Conservation (phyloP, 1,140 invertebrate species). For the Pachypeltis micranthus region DNA sequence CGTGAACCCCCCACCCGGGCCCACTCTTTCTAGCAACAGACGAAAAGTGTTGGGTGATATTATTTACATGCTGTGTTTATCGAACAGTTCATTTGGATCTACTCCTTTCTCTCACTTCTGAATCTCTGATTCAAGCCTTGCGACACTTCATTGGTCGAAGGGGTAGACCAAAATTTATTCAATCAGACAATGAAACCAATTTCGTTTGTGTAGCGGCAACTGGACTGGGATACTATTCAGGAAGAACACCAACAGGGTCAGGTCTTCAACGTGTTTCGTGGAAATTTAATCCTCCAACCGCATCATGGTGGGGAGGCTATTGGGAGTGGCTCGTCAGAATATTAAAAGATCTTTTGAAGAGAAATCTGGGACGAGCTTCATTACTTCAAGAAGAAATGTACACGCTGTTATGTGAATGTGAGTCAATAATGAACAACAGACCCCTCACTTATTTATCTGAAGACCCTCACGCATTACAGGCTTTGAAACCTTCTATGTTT, state of each 20-base stretch:
- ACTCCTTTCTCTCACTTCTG: neutral
- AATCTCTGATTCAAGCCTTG: neutral
- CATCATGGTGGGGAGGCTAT: constrained; percentile 30
- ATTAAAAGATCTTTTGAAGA: constrained; percentile 17
- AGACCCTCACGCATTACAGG: constrained; percentile 23
- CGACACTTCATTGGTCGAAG: neutral
- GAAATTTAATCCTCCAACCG: constrained; percentile 22
- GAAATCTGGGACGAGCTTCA: constrained; percentile 18
- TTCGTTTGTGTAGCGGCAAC: neutral
- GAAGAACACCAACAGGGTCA: no score
- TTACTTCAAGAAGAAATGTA: constrained; percentile 30
- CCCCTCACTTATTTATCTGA: constrained; percentile 32
- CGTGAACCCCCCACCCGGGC: no score
- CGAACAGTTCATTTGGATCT: neutral
- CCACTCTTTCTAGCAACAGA: neutral
- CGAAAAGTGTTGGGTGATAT: neutral
- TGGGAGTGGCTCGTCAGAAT: constrained; percentile 26
- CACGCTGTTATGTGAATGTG: constrained; percentile 31
- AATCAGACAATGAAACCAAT: neutral
- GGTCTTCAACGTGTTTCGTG: neutral
- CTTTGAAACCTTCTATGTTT: constrained; percentile 28
- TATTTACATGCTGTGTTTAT: neutral
- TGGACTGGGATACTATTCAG: neutral
- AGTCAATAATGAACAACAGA: constrained; percentile 31
- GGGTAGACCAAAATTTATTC: neutral